Conservation (phyloP, 2,113 vertebrate genomes). For the Mirounga angustirostris region DNA sequence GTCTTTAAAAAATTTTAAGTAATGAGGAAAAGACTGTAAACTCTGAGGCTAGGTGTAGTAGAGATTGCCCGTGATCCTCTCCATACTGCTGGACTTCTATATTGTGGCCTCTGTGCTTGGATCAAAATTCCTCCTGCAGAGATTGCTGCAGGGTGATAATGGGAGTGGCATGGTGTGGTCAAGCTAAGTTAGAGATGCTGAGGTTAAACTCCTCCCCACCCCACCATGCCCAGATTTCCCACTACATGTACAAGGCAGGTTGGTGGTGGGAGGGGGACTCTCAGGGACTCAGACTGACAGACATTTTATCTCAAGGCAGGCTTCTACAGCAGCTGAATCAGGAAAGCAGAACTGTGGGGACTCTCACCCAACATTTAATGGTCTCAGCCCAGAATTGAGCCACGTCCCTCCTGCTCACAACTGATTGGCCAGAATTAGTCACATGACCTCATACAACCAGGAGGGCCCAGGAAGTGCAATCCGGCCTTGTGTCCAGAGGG, state of each 20-base stretch:
- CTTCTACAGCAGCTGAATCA: background rate
- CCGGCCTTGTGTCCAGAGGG: background rate
- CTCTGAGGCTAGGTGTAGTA: background rate
- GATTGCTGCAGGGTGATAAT: too few species aligned
- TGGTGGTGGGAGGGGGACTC: background rate
- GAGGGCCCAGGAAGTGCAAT: background rate
- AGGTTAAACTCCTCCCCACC: background rate
- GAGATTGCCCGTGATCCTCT: background rate
- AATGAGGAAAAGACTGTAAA: background rate
- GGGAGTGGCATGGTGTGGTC: background rate
- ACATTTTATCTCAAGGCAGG: background rate
- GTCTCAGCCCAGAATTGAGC: background rate
- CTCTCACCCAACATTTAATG: background rate
- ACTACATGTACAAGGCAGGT: background rate
- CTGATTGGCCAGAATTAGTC: background rate
- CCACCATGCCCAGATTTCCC: background rate
- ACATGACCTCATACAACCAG: background rate
- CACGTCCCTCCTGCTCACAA: background rate
- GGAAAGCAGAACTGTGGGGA: background rate
- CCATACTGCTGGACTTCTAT: background rate
- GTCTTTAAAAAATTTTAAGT: background rate
- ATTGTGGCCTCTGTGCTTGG: background rate
- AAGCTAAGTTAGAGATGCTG: background rate
- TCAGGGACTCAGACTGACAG: background rate
- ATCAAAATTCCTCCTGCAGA: background rate